Evolutionary conservation across 2,797 vertebrate species (phyloP).

Genomic region (Clamator glandarius): DNA sequence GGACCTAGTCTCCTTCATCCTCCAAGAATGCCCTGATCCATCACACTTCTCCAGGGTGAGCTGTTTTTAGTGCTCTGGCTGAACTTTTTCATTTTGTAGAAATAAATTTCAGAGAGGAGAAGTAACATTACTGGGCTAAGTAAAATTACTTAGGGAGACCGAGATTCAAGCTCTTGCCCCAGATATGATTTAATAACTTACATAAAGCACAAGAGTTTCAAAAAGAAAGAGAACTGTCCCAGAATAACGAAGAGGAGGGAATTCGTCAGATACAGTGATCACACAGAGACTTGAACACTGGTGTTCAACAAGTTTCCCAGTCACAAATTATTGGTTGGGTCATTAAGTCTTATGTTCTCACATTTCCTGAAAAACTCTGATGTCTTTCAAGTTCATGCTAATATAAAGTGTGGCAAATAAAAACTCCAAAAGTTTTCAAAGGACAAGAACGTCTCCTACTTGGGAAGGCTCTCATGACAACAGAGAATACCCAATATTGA

Average conservation of each 20-base stretch:
- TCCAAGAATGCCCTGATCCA: constrained; percentile 12
- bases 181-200: constrained; percentile 50
- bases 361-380: not conserved
- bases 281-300: not conserved
- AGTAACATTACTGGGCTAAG: constrained; percentile 6
- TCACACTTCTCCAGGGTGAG: not conserved
- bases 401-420: not conserved
- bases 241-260: not conserved
- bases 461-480: not conserved
- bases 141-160: constrained; percentile 36
- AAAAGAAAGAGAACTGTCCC: not conserved
- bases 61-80: not conserved
- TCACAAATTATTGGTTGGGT: not conserved
- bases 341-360: not conserved
- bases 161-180: constrained; percentile 26
- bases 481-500: not conserved
- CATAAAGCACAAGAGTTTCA: constrained; percentile 6
- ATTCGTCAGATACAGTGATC: not conserved
- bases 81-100: not conserved
- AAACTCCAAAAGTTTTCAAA: not conserved
- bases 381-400: not conserved
- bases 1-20: not conserved
- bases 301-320: not conserved
- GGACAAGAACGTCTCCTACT: not conserved
- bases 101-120: not conserved